Percentiles rank a stretch among this genome's conserved stretches.
Conservation (phyloP, 2,797 vertebrate species). For the Notoglanidium macrostoma region DNA sequence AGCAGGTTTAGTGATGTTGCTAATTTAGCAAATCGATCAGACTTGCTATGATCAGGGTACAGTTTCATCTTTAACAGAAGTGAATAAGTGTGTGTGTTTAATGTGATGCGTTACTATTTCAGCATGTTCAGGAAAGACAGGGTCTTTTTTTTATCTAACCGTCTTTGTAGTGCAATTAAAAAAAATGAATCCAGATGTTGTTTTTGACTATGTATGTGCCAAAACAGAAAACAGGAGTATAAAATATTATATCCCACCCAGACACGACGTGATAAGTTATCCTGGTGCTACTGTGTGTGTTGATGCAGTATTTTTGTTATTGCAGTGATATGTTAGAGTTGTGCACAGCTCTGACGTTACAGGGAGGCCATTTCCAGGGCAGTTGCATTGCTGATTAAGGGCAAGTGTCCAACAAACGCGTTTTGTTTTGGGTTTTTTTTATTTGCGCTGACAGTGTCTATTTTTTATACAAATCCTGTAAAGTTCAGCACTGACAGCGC, state of each 20-base stretch:
- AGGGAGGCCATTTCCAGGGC: background rate
- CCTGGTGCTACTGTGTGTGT: background rate
- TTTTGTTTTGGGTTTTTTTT: no score
- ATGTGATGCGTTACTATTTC: background rate
- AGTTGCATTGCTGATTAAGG: background rate
- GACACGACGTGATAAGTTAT: background rate
- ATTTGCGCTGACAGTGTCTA: no score
- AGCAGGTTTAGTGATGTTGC: background rate
- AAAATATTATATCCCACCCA: background rate
- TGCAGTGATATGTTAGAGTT: background rate
- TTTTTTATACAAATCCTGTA: no score
- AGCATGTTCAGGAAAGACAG: background rate
- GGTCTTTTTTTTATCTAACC: background rate
- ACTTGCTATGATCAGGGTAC: background rate
- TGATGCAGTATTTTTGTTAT: background rate
- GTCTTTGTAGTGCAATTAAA: background rate
- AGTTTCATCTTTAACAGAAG: background rate
- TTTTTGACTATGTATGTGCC: background rate
- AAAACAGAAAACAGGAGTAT: background rate
- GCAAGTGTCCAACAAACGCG: no score
- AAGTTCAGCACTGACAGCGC: no score
- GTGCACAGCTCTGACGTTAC: background rate
- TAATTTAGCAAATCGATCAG: background rate
- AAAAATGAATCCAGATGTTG: background rate
- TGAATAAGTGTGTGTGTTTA: background rate